Conservation (phyloP, 2,888 invertebrate species). For the Diarsia brunnea region DNA sequence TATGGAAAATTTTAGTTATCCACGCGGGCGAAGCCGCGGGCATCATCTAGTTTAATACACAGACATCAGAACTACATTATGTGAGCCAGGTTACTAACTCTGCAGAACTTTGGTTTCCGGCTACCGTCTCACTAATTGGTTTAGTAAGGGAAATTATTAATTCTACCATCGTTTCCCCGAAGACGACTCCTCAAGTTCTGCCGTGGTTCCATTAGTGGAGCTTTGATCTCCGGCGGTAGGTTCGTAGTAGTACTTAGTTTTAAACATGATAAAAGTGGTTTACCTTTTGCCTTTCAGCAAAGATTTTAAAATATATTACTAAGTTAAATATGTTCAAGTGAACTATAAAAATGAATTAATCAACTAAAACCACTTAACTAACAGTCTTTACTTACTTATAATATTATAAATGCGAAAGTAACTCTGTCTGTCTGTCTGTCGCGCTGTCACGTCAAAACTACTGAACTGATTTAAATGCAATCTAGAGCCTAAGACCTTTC, state of each 20-base stretch:
- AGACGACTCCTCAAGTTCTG: slow-evolving; percentile 1
- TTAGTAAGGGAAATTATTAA: slow-evolving; percentile 37
- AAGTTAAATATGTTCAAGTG: too few species aligned
- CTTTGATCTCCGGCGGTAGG: neutral
- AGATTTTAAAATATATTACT: too few species aligned
- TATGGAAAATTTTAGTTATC: too few species aligned
- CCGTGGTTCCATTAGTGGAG: neutral
- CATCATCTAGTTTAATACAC: neutral
- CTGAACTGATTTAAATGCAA: too few species aligned
- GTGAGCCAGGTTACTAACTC: slow-evolving; percentile 9
- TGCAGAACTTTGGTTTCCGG: slow-evolving; percentile 9
- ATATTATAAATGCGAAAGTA: too few species aligned
- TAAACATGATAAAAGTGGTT: neutral
- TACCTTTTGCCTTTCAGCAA: neutral
- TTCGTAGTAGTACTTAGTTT: neutral
- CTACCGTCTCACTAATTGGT: slow-evolving; percentile 25
- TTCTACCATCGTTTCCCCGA: slow-evolving; percentile 16
- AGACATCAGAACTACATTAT: neutral
- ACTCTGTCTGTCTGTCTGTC: too few species aligned
- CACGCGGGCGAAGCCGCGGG: too few species aligned
- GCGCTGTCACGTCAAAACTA: too few species aligned
- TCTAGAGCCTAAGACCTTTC: too few species aligned
- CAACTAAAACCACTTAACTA: too few species aligned
- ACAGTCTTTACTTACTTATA: too few species aligned
- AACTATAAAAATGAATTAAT: too few species aligned